Conservation (phyloP, 2,797 vertebrate genomes). For the Petrocephalus schoutedeni region DNA sequence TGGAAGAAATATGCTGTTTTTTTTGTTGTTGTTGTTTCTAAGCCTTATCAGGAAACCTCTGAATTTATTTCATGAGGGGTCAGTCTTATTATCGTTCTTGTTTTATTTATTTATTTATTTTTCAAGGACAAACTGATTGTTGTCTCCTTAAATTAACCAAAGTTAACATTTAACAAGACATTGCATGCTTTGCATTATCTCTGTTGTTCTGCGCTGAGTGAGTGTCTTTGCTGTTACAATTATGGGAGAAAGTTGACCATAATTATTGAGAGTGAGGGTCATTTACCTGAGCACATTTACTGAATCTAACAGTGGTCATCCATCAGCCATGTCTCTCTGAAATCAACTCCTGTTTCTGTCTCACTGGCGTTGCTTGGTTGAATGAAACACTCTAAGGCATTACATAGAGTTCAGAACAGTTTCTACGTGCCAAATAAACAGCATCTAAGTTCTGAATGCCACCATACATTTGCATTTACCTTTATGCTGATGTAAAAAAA, state of each 20-base stretch:
- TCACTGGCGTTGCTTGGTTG: conserved; percentile 55
- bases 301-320: conserved; percentile 65
- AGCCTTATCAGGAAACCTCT: background rate
- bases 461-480: background rate
- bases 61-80: background rate
- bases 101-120: background rate
- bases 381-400: conserved; percentile 41
- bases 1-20: background rate
- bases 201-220: background rate
- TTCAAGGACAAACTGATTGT: conserved; percentile 7
- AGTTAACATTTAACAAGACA: background rate
- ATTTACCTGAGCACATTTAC: conserved; percentile 77
- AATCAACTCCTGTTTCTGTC: conserved; percentile 44
- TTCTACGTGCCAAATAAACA: background rate
- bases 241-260: background rate
- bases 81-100: background rate
- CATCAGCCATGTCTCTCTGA: conserved; percentile 50
- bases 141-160: background rate
- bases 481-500: background rate
- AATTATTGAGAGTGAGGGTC: conserved; percentile 16
- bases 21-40: background rate
- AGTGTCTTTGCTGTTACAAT: background rate
- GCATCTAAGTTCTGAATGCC: background rate
- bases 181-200: background rate
- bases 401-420: background rate